Evolutionary conservation across 1,140 invertebrate genomes (phyloP), one percentile per base, ranked within the genome.

Genomic region (Sinonovacula constricta): DNA sequence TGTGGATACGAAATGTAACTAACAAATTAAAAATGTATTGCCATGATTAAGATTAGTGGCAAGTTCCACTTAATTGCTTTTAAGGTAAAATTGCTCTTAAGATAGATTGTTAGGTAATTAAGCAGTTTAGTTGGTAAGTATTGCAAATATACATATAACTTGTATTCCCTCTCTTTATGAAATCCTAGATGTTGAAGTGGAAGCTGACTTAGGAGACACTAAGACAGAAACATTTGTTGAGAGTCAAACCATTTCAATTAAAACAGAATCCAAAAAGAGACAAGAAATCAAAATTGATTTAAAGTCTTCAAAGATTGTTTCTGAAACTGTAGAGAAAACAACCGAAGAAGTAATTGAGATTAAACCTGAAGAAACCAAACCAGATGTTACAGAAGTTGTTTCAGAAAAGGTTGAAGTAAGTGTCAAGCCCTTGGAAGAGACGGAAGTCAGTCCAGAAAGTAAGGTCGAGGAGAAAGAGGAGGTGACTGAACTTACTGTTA

Each of bases 341-440:
- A 28, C 14, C 12, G 30, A 65, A 18, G 34, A 15, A 18, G 31
- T 65, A 26, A 39, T 60, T 31, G 65, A 81, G 45, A 49, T 22
- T 3, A 66, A 26, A 51, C 59, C 33, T 26, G 22, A 49, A n/a
- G 31, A 28, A 54, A 57, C 36, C 18, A 66, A 30, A 34, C 34
- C 26, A 18, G 33, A 1, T n/a, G 24, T 34, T 33, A 34, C 34
- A 33, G 78, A 71, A 60, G 59, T 80, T 49, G 12, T 49, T 57
- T n/a, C 1, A 59, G 75, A 72, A 56, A 49, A 67, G n/a, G 15
- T 34, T 59, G 66, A 51, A 31, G 34, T 67, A 45, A 49, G 60
- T 31, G 33, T 75, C 10, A 53, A 49, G 24, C 39, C 65, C 22
- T 31, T 51, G 59, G 34, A 36, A 24, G 54, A 54, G 31, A 53